Conservation (phyloP, 2,113 vertebrate species). For the Oenanthe melanoleuca region DNA sequence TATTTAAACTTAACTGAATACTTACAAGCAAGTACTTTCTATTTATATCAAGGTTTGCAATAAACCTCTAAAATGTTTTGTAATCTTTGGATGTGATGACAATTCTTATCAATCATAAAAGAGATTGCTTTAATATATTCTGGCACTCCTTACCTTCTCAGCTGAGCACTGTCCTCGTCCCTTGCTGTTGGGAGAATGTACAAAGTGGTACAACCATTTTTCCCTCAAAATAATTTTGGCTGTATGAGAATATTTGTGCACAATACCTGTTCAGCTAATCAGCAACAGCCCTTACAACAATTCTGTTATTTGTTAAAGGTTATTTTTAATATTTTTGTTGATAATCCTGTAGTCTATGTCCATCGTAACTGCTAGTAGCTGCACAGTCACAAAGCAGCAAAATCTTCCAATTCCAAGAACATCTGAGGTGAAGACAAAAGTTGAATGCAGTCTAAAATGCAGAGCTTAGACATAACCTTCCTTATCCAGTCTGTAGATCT, state of each 20-base stretch:
- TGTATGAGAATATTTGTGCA: not conserved
- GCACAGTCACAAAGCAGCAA: not conserved
- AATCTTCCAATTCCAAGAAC: not conserved
- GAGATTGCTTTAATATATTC: not conserved
- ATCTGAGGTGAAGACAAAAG: not conserved
- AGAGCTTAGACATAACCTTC: not conserved
- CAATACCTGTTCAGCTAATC: not conserved
- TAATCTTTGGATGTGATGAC: not conserved
- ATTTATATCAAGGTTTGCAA: not conserved
- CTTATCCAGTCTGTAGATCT: not conserved
- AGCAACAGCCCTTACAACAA: not conserved
- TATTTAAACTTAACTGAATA: not conserved
- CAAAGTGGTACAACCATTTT: not conserved
- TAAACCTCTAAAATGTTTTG: not conserved
- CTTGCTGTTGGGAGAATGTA: not conserved
- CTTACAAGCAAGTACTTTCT: not conserved
- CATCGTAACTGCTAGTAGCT: fast-evolving
- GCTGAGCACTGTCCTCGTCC: not conserved
- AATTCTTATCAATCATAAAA: not conserved
- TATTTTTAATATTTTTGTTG: not conserved
- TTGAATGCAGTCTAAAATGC: not conserved
- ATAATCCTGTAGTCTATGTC: not conserved
- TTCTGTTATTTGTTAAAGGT: not conserved
- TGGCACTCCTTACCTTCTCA: not conserved
- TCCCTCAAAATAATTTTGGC: not conserved